Evolutionary conservation across 2,113 vertebrate genomes (phyloP), one percentile per base, ranked within the genome.

Genomic region (Leuciscus idus): DNA sequence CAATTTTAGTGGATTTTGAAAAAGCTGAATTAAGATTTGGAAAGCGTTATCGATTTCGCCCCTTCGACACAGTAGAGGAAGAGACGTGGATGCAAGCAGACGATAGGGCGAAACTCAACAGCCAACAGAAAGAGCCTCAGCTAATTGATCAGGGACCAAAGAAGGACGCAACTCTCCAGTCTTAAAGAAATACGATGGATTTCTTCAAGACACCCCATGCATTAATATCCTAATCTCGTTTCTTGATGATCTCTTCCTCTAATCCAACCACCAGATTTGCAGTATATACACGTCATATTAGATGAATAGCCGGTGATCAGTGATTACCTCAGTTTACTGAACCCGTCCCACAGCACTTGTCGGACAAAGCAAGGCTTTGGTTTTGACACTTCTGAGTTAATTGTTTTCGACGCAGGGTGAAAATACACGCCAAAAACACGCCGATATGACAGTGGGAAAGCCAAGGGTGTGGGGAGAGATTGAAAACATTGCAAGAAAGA

Each of bases 401-500:
- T 59, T 70, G 3, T 36, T 74, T 84, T 48, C 33, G 81, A 79
- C 52, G 28, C n/a, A 82, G 62, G 59, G 59, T 36, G 23, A n/a
- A 77, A 66, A 85, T 78, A 84, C 75, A 39, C 1, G 46, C 4
- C 61, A 39, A 84, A 85, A 64, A 59, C 33, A 72, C 43, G 55
- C 19, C 59, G 43, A 59, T 46, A 77, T 48, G 81, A 74, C 28
- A 57, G 39, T 10, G 52, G 43, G 84, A 84, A 84, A 78, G 86
- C 87, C 68, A 84, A 89, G 74, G 87, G 77, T 66, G 43, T 82
- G 87, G 89, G 84, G 39, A 86, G 23, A 57, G 82, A 85, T 62
- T 55, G 87, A 86, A 83, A 92, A 89, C 87, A 78, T 72, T 88
- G 87, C 85, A 82, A 83, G 80, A 26, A 39, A 83, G 75, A 73